Percentiles rank a stretch among this genome's conserved stretches.
Evolutionary conservation across 1,140 invertebrate genomes (phyloP).

Genomic region (Tetramorium alpestre): DNA sequence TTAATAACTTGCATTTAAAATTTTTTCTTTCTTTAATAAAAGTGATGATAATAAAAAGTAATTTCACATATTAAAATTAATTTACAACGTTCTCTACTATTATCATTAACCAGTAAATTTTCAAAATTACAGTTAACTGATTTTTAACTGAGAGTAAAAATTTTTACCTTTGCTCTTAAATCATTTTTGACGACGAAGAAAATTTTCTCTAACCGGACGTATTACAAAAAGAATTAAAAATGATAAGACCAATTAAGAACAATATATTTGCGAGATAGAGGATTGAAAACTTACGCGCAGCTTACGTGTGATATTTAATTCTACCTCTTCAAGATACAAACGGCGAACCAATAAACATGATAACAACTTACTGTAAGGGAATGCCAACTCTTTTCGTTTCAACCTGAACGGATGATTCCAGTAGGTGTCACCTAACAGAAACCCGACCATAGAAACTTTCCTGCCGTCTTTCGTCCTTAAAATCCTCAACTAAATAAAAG

Average conservation of each 20-base stretch:
- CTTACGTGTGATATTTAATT: conserved; percentile 7
- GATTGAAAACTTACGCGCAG: background rate
- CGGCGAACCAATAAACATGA: conserved; percentile 8
- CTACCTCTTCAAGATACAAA: background rate
- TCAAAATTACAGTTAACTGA: background rate
- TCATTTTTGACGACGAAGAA: background rate
- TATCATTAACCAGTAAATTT: background rate
- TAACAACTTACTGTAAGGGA: conserved; percentile 42
- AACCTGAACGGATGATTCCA: conserved; percentile 14
- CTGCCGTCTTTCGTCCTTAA: conserved; percentile 40
- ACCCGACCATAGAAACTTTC: conserved; percentile 52
- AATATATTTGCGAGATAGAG: background rate
- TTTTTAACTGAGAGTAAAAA: background rate
- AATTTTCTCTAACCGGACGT: background rate
- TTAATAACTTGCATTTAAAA: background rate
- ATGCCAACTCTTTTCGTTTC: conserved; percentile 38
- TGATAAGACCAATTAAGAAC: background rate
- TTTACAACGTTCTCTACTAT: background rate
- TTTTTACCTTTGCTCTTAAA: background rate
- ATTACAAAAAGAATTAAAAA: background rate
- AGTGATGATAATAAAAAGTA: background rate
- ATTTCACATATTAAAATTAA: background rate
- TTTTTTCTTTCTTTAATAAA: background rate
- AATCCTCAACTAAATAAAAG: conserved; percentile 54
- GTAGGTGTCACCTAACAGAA: conserved; percentile 47